Conservation (phyloP, 37 sponge, comb jelly and placozoan species). For the Amphimedon queenslandica region DNA sequence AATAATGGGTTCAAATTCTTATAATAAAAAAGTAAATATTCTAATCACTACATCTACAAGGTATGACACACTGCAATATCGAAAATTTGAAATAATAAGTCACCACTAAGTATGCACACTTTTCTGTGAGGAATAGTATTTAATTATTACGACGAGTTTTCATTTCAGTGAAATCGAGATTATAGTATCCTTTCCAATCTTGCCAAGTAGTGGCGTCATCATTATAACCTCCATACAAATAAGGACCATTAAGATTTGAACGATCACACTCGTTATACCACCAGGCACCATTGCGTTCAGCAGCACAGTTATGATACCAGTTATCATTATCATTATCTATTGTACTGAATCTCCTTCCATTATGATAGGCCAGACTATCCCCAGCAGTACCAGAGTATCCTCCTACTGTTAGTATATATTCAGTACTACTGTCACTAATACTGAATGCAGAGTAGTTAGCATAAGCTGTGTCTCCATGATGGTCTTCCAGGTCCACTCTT, state of each 20-base stretch:
- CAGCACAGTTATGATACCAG: slow-evolving; percentile 5
- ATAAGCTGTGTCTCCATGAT: background rate
- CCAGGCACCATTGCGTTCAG: slow-evolving; percentile 3
- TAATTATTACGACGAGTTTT: too few relatives aligned
- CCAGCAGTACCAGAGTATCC: slow-evolving; percentile 22
- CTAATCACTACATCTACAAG: too few relatives aligned
- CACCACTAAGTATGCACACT: too few relatives aligned
- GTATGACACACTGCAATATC: too few relatives aligned
- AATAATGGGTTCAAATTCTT: too few relatives aligned
- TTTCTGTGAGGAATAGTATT: too few relatives aligned
- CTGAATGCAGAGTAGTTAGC: slow-evolving; percentile 9
- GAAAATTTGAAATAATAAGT: too few relatives aligned
- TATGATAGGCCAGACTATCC: slow-evolving; percentile 2
- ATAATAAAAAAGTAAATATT: too few relatives aligned
- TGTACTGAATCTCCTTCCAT: slow-evolving; percentile 13
- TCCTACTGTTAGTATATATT: slow-evolving; percentile 3
- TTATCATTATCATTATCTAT: slow-evolving; percentile 25
- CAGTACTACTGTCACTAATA: background rate
- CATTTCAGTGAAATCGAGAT: background rate
- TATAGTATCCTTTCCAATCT: background rate
- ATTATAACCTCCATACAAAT: too few relatives aligned
- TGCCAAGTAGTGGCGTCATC: background rate
- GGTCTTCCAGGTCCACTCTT: slow-evolving; percentile 8
- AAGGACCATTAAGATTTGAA: slow-evolving; percentile 19
- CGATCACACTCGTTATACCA: slow-evolving; percentile 11